These are phyloP conservation scores for Brachionus sp. DNA, from an alignment of 1,140 invertebrate species.

Conservation along the genomic window DNA sequence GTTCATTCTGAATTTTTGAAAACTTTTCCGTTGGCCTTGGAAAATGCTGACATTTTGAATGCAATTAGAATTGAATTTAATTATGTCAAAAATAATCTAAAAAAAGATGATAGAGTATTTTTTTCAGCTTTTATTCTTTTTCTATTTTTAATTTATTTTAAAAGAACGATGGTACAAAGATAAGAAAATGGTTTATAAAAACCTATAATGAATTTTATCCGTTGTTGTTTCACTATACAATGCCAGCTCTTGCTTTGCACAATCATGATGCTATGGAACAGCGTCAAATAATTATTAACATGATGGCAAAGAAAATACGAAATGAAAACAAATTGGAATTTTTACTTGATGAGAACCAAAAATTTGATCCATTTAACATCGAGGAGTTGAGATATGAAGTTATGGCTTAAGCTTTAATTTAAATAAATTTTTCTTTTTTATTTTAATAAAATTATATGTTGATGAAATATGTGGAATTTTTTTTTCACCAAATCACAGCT, in stretches of 20 bases:
- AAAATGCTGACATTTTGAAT: conserved; percentile 12
- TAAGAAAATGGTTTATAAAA: conserved; percentile 37
- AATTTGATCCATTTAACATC: conserved; percentile 27
- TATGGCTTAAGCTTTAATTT: background rate
- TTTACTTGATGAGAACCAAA: background rate
- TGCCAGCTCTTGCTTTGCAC: conserved; percentile 13
- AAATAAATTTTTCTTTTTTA: background rate
- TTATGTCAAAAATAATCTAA: background rate
- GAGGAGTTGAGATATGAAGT: conserved; percentile 34
- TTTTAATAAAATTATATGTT: background rate
- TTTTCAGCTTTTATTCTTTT: background rate
- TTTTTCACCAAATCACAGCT: too few relatives aligned
- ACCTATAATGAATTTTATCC: conserved; percentile 26
- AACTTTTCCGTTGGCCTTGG: background rate
- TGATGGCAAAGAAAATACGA: background rate
- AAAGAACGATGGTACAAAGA: background rate
- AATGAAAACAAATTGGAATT: conserved; percentile 36
- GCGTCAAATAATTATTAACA: background rate
- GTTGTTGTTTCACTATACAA: background rate
- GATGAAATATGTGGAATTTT: too few relatives aligned
- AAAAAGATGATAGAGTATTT: conserved; percentile 35
- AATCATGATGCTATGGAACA: conserved; percentile 8
- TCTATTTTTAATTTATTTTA: background rate
- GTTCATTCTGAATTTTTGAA: conserved; percentile 29
- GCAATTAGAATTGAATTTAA: background rate